Evolutionary conservation across 2,797 vertebrate genomes (phyloP).

Genomic region (Pelodytes ibericus): DNA sequence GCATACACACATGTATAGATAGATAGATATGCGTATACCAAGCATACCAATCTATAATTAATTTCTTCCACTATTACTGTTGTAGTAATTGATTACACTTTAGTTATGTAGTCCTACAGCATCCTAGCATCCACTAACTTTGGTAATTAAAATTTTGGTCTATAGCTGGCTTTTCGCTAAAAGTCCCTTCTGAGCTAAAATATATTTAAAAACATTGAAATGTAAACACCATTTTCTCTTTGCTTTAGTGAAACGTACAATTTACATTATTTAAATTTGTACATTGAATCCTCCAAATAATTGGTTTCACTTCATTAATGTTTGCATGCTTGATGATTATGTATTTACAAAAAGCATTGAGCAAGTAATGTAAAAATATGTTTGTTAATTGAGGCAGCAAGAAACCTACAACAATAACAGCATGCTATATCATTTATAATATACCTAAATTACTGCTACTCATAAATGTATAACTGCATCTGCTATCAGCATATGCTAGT

Average conservation of each 20-base stretch:
- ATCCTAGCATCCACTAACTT: too few relatives aligned
- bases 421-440: constrained; percentile 28
- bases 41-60: too few relatives aligned
- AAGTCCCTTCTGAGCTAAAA: too few relatives aligned
- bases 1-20: too few relatives aligned
- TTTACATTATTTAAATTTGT: neutral
- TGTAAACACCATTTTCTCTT: neutral
- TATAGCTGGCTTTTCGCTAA: too few relatives aligned
- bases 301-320: constrained; percentile 2
- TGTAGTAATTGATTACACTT: too few relatives aligned
- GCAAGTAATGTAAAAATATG: constrained; percentile 26
- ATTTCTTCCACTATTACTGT: too few relatives aligned
- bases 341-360: constrained; percentile 21
- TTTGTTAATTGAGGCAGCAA: constrained; percentile 39
- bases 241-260: neutral
- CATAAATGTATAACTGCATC: constrained; percentile 26
- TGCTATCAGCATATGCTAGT: constrained; percentile 32
- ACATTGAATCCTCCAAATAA: constrained; percentile 7
- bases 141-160: too few relatives aligned
- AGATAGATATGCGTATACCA: too few relatives aligned
- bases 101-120: too few relatives aligned
- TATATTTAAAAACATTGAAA: too few relatives aligned
- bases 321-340: constrained; percentile 1
- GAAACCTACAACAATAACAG: constrained; percentile 27
- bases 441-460: constrained; percentile 21